Percentiles rank a stretch among this genome's conserved stretches.
Conservation (phyloP, 2,888 invertebrate genomes). For the Serripes groenlandicus region DNA sequence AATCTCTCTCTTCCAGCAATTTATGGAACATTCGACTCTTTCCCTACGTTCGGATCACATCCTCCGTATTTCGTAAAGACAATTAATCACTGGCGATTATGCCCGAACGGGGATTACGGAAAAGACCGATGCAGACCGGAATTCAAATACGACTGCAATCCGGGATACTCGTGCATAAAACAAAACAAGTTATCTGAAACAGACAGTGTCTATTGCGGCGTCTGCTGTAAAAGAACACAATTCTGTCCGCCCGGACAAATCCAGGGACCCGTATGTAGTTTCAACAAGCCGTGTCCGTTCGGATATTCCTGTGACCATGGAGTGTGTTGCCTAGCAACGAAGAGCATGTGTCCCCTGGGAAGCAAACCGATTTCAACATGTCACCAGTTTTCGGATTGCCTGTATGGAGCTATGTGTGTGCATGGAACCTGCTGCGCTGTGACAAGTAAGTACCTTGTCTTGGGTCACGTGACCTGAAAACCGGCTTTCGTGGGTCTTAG, state of each 20-base stretch:
- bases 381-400: not conserved
- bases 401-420: not conserved
- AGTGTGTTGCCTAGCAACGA: conserved; percentile 40
- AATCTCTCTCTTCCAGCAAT: conserved; percentile 38
- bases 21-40: conserved; percentile 37
- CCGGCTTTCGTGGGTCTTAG: not conserved
- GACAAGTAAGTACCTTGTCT: not conserved
- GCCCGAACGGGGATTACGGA: conserved; percentile 48
- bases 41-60: conserved; percentile 37
- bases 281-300: conserved; percentile 28
- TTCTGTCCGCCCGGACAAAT: conserved; percentile 38
- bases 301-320: conserved; percentile 44
- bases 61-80: conserved; percentile 12
- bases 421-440: conserved; percentile 11
- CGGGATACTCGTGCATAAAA: conserved; percentile 45
- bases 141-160: conserved; percentile 36
- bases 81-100: conserved; percentile 16
- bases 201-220: conserved; percentile 42
- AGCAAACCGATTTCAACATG: conserved; percentile 3
- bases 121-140: conserved; percentile 51
- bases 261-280: conserved; percentile 38
- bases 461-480: not conserved
- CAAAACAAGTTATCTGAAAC: conserved; percentile 11
- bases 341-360: not conserved
- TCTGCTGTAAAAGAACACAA: conserved; percentile 39